Base-by-base conservation (phyloP, 2,888 invertebrate species). In the Acleris literana region DNA sequence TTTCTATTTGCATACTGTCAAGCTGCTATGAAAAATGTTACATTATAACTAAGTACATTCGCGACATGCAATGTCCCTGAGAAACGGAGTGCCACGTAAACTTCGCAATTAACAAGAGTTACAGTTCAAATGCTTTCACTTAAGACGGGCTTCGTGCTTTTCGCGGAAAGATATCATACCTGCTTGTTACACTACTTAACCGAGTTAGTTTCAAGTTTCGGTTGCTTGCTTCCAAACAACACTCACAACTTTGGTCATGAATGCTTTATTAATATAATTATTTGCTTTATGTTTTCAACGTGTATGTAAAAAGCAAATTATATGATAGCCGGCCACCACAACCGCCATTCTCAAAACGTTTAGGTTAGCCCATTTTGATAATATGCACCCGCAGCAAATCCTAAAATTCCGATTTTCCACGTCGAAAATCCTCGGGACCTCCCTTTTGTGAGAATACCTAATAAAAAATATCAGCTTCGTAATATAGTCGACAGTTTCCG, bases 81-180 rank as follows among this genome's bases (percentile, higher is more conserved):
- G 64, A 46, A 51, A 44, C 43, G 46, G 51, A 53, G 33, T 11
- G 49, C 25, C 33, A 46, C 51, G 46, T 56, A 48, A 57, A 66
- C 46, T 66, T 66, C 16, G 17, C 57, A 66, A 66, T 57, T 66
- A 66, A 66, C 66, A 46, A 66, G 62, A 65, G 65, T 65, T 65
- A 51, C 64, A 60, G 65, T 57, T 57, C 22, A 66, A 62, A 56
- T 39, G 57, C 62, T 66, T 66, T 62, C 66, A 66, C 61, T 66
- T 61, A 60, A 54, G 58, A 46, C 44, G 29, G 43, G 49, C 46
- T 65, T 54, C 43, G 59, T 56, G 60, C 54, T 25, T 64, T 65
- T 65, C 60, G 51, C 60, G 55, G 51, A 65, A 65, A 51, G 60
- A 60, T 61, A 61, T 55, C 60, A 51, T 56, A 61, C 60, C 43